Percentiles rank a stretch among this genome's conserved stretches.
Evolutionary conservation across 53 echinoderm and acorn worm species (phyloP).

Genomic region (Glandiceps talaboti): DNA sequence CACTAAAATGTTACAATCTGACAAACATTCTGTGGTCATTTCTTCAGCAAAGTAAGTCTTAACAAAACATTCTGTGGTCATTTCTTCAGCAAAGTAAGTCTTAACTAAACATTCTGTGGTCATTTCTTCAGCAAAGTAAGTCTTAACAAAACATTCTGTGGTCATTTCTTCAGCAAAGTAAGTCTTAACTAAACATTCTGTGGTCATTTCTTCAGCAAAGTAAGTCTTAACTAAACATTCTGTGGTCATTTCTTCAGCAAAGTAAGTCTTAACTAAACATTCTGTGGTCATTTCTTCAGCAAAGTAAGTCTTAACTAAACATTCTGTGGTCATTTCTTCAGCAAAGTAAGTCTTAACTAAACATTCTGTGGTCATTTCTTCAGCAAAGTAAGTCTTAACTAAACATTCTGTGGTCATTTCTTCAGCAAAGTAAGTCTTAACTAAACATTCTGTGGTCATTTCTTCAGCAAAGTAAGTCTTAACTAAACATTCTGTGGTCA

Average conservation of each 20-base stretch:
- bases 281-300: too few relatives aligned
- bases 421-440: slow-evolving; percentile 71
- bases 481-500: slow-evolving; percentile 76
- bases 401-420: slow-evolving; percentile 81
- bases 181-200: too few relatives aligned
- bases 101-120: slow-evolving; percentile 68
- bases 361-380: slow-evolving; percentile 76
- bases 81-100: slow-evolving; percentile 86
- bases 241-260: too few relatives aligned
- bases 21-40: slow-evolving; percentile 81
- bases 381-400: slow-evolving; percentile 72
- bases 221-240: too few relatives aligned
- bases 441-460: slow-evolving; percentile 80
- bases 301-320: too few relatives aligned
- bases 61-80: slow-evolving; percentile 79
- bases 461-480: slow-evolving; percentile 77
- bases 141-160: slow-evolving; percentile 55
- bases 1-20: slow-evolving; percentile 80
- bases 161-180: slow-evolving; percentile 95
- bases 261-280: too few relatives aligned
- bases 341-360: too few relatives aligned
- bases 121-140: slow-evolving; percentile 89
- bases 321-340: too few relatives aligned
- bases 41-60: slow-evolving; percentile 79
- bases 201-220: too few relatives aligned